phyloP scores from a whole-genome alignment of 2,797 vertebrate species.

The Myotis planiceps region DNA sequence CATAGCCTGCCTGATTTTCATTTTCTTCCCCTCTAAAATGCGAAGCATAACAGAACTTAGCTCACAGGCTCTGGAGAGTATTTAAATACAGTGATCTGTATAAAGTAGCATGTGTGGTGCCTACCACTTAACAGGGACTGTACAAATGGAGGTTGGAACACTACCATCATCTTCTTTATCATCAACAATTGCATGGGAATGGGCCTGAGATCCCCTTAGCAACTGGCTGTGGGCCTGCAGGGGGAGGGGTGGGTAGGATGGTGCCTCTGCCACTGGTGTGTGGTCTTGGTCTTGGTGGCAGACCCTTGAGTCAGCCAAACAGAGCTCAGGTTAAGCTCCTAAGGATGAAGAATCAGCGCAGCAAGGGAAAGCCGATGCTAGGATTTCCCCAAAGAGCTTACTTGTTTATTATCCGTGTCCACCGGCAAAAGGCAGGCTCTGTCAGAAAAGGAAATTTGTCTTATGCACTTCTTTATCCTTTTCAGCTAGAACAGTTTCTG shows the following conservation, averaged over 20 bases:
- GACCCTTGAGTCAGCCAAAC: background rate
- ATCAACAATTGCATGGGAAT: background rate
- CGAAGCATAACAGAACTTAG: background rate
- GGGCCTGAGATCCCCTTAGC: background rate
- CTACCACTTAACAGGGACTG: background rate
- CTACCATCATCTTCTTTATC: background rate
- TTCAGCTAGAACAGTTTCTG: background rate
- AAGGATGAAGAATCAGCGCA: background rate
- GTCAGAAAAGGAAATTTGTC: background rate
- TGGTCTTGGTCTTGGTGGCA: background rate
- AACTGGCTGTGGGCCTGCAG: background rate
- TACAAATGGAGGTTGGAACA: background rate
- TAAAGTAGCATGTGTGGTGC: background rate
- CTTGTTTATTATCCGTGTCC: background rate
- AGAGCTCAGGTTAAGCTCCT: background rate
- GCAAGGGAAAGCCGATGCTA: background rate
- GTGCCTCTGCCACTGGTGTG: background rate
- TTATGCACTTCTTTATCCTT: background rate
- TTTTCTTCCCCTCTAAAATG: background rate
- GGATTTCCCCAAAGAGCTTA: background rate
- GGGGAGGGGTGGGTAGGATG: accelerated
- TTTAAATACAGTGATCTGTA: background rate
- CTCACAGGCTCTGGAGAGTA: background rate
- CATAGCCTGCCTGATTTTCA: background rate
- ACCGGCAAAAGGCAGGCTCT: background rate